These are phyloP conservation scores for Meles meles DNA, from an alignment of 2,113 vertebrate species.

Conservation along the genomic window DNA sequence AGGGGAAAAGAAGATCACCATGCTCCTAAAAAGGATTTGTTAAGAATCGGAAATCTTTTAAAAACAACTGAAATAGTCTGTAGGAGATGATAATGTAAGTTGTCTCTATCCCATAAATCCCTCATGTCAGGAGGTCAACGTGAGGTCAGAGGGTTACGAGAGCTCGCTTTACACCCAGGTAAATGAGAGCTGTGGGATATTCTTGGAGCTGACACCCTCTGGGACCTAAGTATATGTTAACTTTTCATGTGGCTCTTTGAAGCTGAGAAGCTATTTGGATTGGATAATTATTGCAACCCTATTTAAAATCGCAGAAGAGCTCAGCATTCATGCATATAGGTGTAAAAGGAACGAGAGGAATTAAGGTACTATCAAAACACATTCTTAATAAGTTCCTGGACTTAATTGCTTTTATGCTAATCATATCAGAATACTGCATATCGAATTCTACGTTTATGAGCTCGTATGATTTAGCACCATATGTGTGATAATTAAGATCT, in stretches of 20 bases:
- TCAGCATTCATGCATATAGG: background rate
- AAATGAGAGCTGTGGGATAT: conserved; percentile 72
- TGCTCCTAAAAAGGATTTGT: conserved; percentile 37
- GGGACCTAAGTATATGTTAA: conserved; percentile 60
- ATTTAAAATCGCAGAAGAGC: conserved; percentile 41
- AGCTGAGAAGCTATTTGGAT: conserved; percentile 63
- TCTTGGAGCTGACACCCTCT: conserved; percentile 67
- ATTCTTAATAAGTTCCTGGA: conserved; percentile 30
- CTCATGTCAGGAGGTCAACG: conserved; percentile 76
- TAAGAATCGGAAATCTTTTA: conserved; percentile 41
- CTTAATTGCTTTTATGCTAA: conserved; percentile 18
- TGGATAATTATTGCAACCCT: background rate
- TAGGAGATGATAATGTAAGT: conserved; percentile 61
- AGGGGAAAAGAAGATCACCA: conserved; percentile 52
- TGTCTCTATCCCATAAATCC: conserved; percentile 64
- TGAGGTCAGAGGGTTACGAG: conserved; percentile 69
- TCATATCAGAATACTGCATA: background rate
- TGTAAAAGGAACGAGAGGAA: background rate
- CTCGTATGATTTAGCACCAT: background rate
- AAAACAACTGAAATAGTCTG: conserved; percentile 53
- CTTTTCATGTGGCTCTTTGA: conserved; percentile 65
- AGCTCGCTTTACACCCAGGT: conserved; percentile 74
- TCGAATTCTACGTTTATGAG: background rate
- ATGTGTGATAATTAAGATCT: background rate
- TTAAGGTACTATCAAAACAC: conserved; percentile 3